These are phyloP conservation scores for Diaphora mendica DNA, from an alignment of 2,888 invertebrate genomes.

Conservation along the genomic window DNA sequence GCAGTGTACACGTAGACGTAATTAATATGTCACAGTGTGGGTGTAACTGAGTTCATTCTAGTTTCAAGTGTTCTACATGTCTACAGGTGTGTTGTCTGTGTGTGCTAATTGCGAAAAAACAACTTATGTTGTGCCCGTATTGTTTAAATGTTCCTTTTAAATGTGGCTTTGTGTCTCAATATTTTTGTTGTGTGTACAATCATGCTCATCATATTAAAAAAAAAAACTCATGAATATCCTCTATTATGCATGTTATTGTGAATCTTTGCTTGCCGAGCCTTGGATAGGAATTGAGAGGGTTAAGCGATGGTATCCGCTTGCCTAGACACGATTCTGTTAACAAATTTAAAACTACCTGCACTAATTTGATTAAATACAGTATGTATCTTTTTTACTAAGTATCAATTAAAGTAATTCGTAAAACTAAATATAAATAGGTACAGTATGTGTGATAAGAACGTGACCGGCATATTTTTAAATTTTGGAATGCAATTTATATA, in stretches of 20 bases:
- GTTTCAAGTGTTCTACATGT: slow-evolving; percentile 13
- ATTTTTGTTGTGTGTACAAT: slow-evolving; percentile 11
- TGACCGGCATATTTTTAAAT: too few species aligned
- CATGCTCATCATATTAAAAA: slow-evolving; percentile 6
- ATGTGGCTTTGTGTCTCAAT: not conserved
- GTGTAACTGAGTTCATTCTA: not conserved
- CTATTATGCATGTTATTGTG: not conserved
- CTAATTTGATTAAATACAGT: not conserved
- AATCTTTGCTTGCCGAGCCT: not conserved
- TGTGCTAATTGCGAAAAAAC: slow-evolving; percentile 11
- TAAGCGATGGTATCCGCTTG: not conserved
- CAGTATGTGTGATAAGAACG: too few species aligned
- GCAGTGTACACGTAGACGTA: not conserved
- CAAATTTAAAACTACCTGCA: not conserved
- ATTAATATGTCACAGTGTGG: not conserved
- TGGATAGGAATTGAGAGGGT: not conserved
- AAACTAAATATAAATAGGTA: not conserved
- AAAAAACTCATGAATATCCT: not conserved
- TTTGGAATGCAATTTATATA: too few species aligned
- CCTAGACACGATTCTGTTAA: not conserved
- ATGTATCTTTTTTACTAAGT: not conserved
- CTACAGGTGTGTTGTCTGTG: slow-evolving; percentile 23
- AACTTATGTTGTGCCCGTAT: slow-evolving; percentile 8
- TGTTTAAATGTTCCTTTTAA: not conserved
- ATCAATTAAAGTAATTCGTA: not conserved